Evolutionary conservation across 2,888 invertebrate genomes (phyloP), one percentile per base, ranked within the genome.

Genomic region (Bedellia somnulentella): DNA sequence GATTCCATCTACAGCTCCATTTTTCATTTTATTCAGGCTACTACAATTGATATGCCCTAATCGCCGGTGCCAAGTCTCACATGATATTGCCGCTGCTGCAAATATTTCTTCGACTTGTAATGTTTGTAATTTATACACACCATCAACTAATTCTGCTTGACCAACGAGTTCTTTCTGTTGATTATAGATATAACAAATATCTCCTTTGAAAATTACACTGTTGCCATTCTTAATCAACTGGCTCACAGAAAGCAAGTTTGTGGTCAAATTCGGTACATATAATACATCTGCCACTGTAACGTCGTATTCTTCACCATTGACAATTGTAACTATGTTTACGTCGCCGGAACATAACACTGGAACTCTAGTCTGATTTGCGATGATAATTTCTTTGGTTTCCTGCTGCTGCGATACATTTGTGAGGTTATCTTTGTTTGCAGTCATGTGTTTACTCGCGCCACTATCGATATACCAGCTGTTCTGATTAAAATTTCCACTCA

Each of bases 1-100:
- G 5, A 41, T 21, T 11, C 40, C 43, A 11, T 35, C 29, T 5
- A 35, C 42, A 13, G 36, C 33, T 13, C 40, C 38, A 26, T 35
- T 28, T 16, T 34, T 38, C 35, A 43, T 33, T 18, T 36, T 41
- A 12, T 37, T 31, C 13, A 39, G 21, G 16, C 33, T 27, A 22
- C 22, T 33, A 1, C 30, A 29, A 23, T 39, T 37, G 1, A 39
- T 30, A 17, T 38, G 39, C 1, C 35, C 42, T n/a, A 40, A 18
- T n/a, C n/a, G n/a, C n/a, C n/a, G n/a, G n/a, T n/a, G n/a, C n/a
- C n/a, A n/a, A n/a, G n/a, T n/a, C n/a, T n/a, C n/a, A n/a, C n/a
- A n/a, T n/a, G n/a, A n/a, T n/a, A n/a, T n/a, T n/a, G n/a, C n/a
- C n/a, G n/a, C 1, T 11, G 24, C 30, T 16, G 24, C 14, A 16